Evolutionary conservation across 2,113 vertebrate genomes (phyloP), one percentile per base, ranked within the genome.

Genomic region (Hippocampus zosterae): DNA sequence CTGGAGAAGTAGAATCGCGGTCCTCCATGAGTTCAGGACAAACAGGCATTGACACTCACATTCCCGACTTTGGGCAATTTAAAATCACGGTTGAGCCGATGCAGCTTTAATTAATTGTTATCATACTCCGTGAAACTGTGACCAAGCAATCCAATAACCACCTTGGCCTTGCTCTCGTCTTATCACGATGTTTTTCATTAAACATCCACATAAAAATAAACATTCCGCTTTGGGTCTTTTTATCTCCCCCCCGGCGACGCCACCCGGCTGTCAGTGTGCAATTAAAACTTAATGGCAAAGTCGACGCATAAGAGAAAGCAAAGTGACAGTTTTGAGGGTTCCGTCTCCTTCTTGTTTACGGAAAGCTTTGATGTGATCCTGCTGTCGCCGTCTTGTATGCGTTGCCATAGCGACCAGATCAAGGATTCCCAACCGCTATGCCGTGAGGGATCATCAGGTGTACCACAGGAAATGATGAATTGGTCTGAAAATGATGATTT

Each of bases 211-310:
- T 73, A 71, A 77, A 73, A 84, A 84, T 70, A 84, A 87, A 81
- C 72, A 78, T 62, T 76, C 60, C 77, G 74, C 79, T 76, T 81
- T 67, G 73, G 70, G 74, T 44, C 21, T 66, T 72, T 68, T 71
- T 81, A 81, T 82, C 87, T 71, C 69, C 66, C 33, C 16, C 27
- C 15, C 40, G 77, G 55, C 67, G 55, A 16, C 8, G 37, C 79
- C 80, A 66, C 67, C 84, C 82, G 88, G 80, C 83, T 85, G 82
- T 90, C 87, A 84, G 69, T 15, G 71, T 29, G 77, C 85, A 91
- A 88, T 91, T 90, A 89, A 91, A 91, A 88, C 84, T 90, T 87
- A 86, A 91, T 83, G 81, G 25, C 57, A 18, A 59, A 29, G 57
- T 75, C 71, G 42, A 37, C 46, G 69, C 65, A 81, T 71, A 79